Evolutionary conservation across 2,797 vertebrate species (phyloP), one percentile per base, ranked within the genome.

Genomic region (Chromobotia macracanthus): DNA sequence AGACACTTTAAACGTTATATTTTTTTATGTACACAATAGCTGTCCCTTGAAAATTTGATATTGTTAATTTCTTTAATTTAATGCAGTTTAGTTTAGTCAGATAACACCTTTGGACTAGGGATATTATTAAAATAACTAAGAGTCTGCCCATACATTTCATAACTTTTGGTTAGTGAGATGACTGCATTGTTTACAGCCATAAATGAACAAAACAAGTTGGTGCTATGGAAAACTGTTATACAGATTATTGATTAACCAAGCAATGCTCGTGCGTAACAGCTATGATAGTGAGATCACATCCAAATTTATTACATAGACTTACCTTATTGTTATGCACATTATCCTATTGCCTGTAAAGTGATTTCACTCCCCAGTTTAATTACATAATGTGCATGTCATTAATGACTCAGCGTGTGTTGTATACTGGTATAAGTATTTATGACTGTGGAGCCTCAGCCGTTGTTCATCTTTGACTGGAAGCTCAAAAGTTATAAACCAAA

Each of bases 401-500:
- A 38, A 64, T 10, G 31, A n/a, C 3, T 64, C 18, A 25, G 16
- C 3, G 12, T 60, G 23, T 28, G 23, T 63, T n/a, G 31, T 11
- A 5, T 5, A 21, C 23, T 25, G 13, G 51, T 19, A 55, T 55
- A 6, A 16, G 13, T 15, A 5, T 1, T 60, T 2, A 12, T 60
- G 25, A 13, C 28, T 13, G 55, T 61, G 7, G 1, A 35, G 31
- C 60, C 31, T 16, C 60, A n/a, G 28, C 60, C 25, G n/a, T 35
- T 63, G 0, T 5, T 63, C 60, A 63, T 64, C 61, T 3, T 38
- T 11, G 60, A 1, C 5, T 25, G 25, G 31, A n/a, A 35, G 25
- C 31, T 11, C 8, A 35, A 64, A n/a, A 44, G 71, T 73, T 15
- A 84, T 76, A 66, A 79, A 76, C 19, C 60, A 78, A 72, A 76